phyloP scores from a whole-genome alignment of 2,797 vertebrate species.

The Euphonia xanthogaster region DNA sequence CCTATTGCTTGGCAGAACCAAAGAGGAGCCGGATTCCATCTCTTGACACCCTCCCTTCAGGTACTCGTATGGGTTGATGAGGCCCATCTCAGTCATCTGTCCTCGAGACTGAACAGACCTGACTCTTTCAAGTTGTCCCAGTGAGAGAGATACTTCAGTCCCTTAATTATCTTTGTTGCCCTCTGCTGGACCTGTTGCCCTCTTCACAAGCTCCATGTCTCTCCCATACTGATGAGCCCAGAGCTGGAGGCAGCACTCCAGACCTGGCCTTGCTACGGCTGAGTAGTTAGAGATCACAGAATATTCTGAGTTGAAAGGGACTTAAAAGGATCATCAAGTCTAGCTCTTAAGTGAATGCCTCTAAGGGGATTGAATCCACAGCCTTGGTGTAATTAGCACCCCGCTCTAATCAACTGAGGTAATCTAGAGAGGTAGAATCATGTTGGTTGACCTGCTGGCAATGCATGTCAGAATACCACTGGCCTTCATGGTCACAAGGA shows the following conservation, averaged over 20 bases:
- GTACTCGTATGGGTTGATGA: background rate
- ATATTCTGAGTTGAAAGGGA: background rate
- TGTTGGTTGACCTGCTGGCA: background rate
- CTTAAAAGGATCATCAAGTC: background rate
- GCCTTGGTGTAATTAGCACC: too few relatives aligned
- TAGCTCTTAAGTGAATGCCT: background rate
- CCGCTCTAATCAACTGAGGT: background rate
- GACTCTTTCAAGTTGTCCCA: background rate
- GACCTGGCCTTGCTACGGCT: background rate
- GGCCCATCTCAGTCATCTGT: background rate
- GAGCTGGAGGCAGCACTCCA: background rate
- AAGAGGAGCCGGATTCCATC: background rate
- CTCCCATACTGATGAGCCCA: too few relatives aligned
- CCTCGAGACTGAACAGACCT: background rate
- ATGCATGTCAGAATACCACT: background rate
- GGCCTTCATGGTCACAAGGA: background rate
- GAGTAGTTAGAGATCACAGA: background rate
- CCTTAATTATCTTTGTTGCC: background rate
- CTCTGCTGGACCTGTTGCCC: background rate
- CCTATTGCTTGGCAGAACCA: background rate
- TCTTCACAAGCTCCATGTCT: background rate
- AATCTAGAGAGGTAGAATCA: background rate
- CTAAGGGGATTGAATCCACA: background rate
- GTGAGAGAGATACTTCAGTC: background rate
- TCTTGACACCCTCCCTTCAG: background rate